These are phyloP conservation scores for Sepiola atlantica DNA, from an alignment of 2,888 invertebrate genomes.

Conservation along the genomic window DNA sequence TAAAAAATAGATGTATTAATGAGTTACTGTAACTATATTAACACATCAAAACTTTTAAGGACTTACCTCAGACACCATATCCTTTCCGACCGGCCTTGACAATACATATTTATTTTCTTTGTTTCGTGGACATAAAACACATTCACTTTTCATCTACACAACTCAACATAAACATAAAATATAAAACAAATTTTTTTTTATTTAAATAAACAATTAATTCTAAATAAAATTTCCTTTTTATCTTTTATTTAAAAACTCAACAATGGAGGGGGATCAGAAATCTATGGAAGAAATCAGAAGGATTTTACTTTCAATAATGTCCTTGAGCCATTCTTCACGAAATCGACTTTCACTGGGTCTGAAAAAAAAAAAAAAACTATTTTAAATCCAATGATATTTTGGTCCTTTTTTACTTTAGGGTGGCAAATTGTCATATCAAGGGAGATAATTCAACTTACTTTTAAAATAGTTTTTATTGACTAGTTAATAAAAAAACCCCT, in stretches of 20 bases:
- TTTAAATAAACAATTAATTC: too few species aligned
- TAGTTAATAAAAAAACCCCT: neutral
- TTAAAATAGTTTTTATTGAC: neutral
- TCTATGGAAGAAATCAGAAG: slow-evolving; percentile 68
- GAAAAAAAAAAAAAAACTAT: slow-evolving; percentile 53
- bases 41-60: too few species aligned
- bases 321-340: slow-evolving; percentile 74
- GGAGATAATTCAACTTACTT: too few species aligned
- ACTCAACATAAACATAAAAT: neutral
- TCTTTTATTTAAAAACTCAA: neutral
- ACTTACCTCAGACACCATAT: too few species aligned
- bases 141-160: neutral
- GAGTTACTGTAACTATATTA: too few species aligned
- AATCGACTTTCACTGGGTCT: slow-evolving; percentile 75
- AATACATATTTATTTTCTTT: too few species aligned
- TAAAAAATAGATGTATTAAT: too few species aligned
- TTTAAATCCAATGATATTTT: neutral
- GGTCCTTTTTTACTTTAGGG: too few species aligned
- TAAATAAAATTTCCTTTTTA: too few species aligned
- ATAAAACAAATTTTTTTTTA: neutral
- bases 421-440: too few species aligned
- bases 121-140: too few species aligned
- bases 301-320: slow-evolving; percentile 74
- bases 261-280: slow-evolving; percentile 57
- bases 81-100: too few species aligned